Evolutionary conservation across 2,113 vertebrate genomes (phyloP).

Genomic region (Oncorhynchus nerka): DNA sequence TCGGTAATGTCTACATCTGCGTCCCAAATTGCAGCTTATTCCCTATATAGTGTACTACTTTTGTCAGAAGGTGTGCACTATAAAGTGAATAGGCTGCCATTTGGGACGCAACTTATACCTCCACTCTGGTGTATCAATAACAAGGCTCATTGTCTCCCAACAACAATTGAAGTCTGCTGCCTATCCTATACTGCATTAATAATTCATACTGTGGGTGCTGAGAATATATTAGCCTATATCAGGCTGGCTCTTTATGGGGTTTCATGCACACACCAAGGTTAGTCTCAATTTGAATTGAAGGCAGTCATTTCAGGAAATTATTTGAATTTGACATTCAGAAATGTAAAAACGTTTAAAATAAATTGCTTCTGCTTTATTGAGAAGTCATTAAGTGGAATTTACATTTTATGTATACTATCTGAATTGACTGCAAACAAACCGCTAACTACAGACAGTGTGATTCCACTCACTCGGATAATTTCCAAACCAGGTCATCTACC

Average conservation of each 20-base stretch:
- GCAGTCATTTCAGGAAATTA: too few species aligned
- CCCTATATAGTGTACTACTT: too few species aligned
- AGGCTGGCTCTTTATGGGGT: conserved; percentile 18
- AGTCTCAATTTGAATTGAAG: too few species aligned
- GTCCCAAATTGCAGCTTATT: neutral
- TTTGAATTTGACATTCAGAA: too few species aligned
- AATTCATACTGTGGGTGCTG: conserved; percentile 47
- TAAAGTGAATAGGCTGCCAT: too few species aligned
- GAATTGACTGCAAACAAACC: conserved; percentile 13
- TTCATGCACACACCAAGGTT: too few species aligned
- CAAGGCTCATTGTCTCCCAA: conserved; percentile 15
- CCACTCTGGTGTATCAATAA: conserved; percentile 1
- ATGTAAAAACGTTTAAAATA: too few species aligned
- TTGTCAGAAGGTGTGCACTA: too few species aligned
- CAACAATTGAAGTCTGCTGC: conserved; percentile 5
- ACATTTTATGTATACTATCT: too few species aligned
- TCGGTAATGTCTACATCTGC: too few species aligned
- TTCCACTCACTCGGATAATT: conserved; percentile 21
- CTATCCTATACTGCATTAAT: conserved; percentile 38
- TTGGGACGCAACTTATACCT: neutral
- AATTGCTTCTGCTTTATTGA: too few species aligned
- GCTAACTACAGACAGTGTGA: conserved; percentile 14
- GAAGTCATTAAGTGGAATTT: too few species aligned
- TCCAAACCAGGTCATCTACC: neutral
- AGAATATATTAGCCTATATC: conserved; percentile 29